Conservation (phyloP, 1,140 invertebrate species). For the Brachystomella parvula region DNA sequence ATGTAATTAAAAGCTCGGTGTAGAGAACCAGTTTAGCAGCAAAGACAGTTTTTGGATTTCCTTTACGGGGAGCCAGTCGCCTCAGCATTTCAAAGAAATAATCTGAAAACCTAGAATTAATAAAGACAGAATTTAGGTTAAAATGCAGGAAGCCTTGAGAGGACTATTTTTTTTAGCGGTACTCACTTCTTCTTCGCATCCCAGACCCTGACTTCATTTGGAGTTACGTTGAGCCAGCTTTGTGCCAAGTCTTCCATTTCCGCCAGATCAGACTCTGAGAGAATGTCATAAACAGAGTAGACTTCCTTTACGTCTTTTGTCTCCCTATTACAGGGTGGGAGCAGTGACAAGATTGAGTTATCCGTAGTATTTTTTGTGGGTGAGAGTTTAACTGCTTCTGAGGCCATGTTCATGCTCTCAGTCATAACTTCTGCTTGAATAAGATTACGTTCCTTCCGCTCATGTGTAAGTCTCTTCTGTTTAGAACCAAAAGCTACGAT, state of each 20-base stretch:
- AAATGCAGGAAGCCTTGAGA: not conserved
- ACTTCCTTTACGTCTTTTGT: constrained; percentile 18
- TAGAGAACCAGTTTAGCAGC: constrained; percentile 32
- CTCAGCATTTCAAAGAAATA: constrained; percentile 29
- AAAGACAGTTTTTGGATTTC: constrained; percentile 3
- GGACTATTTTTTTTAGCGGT: not conserved
- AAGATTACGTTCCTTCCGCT: constrained; percentile 29
- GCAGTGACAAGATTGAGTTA: not conserved
- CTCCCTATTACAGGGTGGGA: constrained; percentile 28
- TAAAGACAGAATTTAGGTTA: constrained; percentile 10
- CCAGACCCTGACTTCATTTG: constrained; percentile 23
- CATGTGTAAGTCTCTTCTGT: constrained; percentile 28
- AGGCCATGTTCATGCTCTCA: constrained; percentile 25
- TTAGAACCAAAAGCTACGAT: constrained; percentile 37
- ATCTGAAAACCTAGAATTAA: constrained; percentile 29
- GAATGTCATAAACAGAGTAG: constrained; percentile 30
- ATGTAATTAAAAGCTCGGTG: constrained; percentile 28
- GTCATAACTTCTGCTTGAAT: constrained; percentile 28
- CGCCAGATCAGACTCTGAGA: constrained; percentile 26
- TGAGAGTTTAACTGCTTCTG: constrained; percentile 10
- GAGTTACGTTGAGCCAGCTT: constrained; percentile 9
- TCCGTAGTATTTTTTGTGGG: constrained; percentile 5
- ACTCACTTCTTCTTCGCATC: constrained; percentile 21
- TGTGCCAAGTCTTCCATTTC: constrained; percentile 23
- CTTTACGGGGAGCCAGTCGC: constrained; percentile 8